phyloP scores from a whole-genome alignment of 2,888 invertebrate species.

The Vesta saturnalis region DNA sequence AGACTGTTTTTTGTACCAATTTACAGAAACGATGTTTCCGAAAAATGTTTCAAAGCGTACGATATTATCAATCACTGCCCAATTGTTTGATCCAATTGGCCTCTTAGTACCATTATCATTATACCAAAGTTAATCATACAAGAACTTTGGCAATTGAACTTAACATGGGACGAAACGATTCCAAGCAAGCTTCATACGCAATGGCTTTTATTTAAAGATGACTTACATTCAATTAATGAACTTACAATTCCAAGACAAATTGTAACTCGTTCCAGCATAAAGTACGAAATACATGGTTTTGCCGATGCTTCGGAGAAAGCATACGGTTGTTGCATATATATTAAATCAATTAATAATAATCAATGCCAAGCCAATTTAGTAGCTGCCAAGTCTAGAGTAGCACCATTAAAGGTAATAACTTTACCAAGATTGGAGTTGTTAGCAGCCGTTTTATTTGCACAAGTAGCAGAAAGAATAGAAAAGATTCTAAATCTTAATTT shows the following conservation, averaged over 20 bases:
- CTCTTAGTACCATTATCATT: conserved; percentile 22
- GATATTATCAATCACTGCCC: conserved; percentile 23
- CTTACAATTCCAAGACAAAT: conserved; percentile 19
- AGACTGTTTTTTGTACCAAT: conserved; percentile 16
- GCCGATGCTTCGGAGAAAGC: too few species aligned
- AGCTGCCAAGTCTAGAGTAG: too few species aligned
- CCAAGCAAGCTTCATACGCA: conserved; percentile 2
- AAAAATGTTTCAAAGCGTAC: conserved; percentile 21
- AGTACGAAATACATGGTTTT: too few species aligned
- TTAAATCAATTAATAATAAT: too few species aligned
- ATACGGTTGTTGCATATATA: too few species aligned
- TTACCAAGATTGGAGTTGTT: too few species aligned
- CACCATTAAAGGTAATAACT: too few species aligned
- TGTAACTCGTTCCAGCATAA: too few species aligned
- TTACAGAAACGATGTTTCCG: neutral
- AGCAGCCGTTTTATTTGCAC: too few species aligned
- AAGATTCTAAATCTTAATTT: too few species aligned
- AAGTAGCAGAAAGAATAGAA: too few species aligned
- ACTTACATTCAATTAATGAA: conserved; percentile 5
- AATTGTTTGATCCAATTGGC: conserved; percentile 29
- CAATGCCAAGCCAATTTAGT: too few species aligned
- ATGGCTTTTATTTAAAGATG: conserved; percentile 18
- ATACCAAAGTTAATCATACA: conserved; percentile 27
- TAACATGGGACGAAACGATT: conserved; percentile 28
- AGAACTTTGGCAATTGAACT: conserved; percentile 26